Percentiles rank a stretch among this genome's conserved stretches.
These are phyloP conservation scores for Limenitis arthemis DNA, from an alignment of 2,888 invertebrate genomes.

Conservation along the genomic window DNA sequence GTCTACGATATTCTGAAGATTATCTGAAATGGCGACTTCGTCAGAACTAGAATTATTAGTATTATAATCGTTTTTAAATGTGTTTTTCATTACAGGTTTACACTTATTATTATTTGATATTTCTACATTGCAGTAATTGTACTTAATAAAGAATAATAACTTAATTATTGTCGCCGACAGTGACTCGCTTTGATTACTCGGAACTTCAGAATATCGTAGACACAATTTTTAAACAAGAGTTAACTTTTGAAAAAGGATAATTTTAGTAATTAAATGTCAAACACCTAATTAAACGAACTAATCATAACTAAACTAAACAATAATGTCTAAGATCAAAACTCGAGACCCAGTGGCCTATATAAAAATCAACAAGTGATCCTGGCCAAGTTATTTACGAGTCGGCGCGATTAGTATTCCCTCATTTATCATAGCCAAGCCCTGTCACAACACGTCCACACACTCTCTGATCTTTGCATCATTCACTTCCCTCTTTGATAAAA, in stretches of 20 bases:
- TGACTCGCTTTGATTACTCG: slow-evolving; percentile 25
- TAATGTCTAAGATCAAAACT: slow-evolving; percentile 14
- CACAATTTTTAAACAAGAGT: too few species aligned
- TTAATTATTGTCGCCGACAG: slow-evolving; percentile 24
- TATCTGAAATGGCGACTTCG: too few species aligned
- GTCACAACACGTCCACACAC: slow-evolving; percentile 57
- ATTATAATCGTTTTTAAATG: neutral
- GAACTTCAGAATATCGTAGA: neutral
- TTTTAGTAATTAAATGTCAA: neutral
- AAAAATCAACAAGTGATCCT: slow-evolving; percentile 45
- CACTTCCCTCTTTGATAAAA: slow-evolving; percentile 36
- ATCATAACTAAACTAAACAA: too few species aligned
- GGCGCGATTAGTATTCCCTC: slow-evolving; percentile 49
- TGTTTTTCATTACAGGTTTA: neutral
- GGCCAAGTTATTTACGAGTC: slow-evolving; percentile 50
- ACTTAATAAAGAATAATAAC: slow-evolving; percentile 26
- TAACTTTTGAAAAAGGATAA: too few species aligned
- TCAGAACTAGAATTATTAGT: too few species aligned
- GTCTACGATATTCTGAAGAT: too few species aligned
- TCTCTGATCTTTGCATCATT: slow-evolving; percentile 54
- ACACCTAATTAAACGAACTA: neutral
- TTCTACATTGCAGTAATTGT: slow-evolving; percentile 16
- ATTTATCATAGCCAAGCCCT: slow-evolving; percentile 54
- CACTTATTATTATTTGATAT: slow-evolving; percentile 10
- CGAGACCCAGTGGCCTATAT: slow-evolving; percentile 51